These are phyloP conservation scores for Micrastur ruficollis DNA, from an alignment of 2,797 vertebrate genomes.

Conservation along the genomic window DNA sequence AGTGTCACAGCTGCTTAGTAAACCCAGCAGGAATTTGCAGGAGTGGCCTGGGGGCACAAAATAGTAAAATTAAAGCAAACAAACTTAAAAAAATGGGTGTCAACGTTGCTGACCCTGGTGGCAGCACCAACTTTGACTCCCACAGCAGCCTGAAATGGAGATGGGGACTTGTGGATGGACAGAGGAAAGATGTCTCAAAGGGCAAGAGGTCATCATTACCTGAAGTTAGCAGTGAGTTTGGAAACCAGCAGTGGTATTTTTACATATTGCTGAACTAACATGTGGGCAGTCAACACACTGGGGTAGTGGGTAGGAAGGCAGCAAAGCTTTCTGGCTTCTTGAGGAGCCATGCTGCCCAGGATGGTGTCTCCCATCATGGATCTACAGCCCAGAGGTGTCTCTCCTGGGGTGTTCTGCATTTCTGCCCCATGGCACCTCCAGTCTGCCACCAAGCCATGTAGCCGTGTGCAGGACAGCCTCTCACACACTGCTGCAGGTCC, in stretches of 20 bases:
- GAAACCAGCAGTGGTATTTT: neutral
- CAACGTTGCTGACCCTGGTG: neutral
- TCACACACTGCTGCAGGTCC: neutral
- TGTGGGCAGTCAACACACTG: neutral
- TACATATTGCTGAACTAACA: neutral
- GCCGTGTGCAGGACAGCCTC: neutral
- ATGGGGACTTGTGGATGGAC: neutral
- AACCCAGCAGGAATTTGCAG: neutral
- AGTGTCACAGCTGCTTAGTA: neutral
- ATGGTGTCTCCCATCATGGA: neutral
- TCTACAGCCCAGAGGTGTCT: neutral
- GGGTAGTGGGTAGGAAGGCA: neutral
- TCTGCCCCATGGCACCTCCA: neutral
- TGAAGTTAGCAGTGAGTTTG: neutral
- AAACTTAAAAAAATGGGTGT: neutral
- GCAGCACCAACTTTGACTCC: neutral
- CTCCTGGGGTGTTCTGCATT: neutral
- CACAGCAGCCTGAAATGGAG: neutral
- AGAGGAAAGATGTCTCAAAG: neutral
- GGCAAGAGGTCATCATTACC: neutral
- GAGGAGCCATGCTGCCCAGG: fast-evolving
- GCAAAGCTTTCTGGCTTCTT: neutral
- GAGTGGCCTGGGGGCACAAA: fast-evolving
- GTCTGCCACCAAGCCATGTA: neutral
- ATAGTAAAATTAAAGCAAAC: neutral